Evolutionary conservation across 2,888 invertebrate genomes (phyloP).

Genomic region (Onchidella celtica): DNA sequence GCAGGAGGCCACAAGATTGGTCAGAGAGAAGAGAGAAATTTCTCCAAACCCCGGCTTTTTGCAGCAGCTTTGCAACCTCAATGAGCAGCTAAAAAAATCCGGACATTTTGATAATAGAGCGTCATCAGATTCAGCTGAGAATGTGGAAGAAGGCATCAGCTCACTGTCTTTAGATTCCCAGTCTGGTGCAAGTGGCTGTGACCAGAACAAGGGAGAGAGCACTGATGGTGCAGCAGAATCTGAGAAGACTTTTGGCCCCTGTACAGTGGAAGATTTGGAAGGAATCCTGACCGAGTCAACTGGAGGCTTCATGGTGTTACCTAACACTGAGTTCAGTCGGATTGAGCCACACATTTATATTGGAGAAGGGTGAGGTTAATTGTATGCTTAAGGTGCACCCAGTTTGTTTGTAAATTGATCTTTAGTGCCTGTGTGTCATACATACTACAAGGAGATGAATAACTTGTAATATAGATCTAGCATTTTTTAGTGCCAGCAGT

Average conservation of each 20-base stretch:
- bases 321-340: conserved; percentile 80
- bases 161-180: background rate
- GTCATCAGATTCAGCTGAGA: background rate
- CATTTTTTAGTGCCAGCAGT: no score
- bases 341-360: conserved; percentile 80
- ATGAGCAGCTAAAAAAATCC: conserved; percentile 44
- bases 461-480: no score
- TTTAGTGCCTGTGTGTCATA: no score
- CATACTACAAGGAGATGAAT: no score
- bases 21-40: conserved; percentile 79
- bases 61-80: conserved; percentile 64
- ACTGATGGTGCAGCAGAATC: background rate
- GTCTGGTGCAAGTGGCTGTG: background rate
- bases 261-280: conserved; percentile 73
- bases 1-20: conserved; percentile 78
- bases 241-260: conserved; percentile 42
- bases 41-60: conserved; percentile 81
- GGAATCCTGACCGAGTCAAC: conserved; percentile 74
- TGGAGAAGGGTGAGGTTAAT: conserved; percentile 80
- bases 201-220: background rate
- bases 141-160: background rate
- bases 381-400: no score
- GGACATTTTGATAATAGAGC: conserved; percentile 25
- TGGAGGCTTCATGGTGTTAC: conserved; percentile 76
- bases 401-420: conserved; percentile 83